These are phyloP conservation scores for Pseudomugil tenellus DNA, from an alignment of 2,797 vertebrate species.

Conservation along the genomic window DNA sequence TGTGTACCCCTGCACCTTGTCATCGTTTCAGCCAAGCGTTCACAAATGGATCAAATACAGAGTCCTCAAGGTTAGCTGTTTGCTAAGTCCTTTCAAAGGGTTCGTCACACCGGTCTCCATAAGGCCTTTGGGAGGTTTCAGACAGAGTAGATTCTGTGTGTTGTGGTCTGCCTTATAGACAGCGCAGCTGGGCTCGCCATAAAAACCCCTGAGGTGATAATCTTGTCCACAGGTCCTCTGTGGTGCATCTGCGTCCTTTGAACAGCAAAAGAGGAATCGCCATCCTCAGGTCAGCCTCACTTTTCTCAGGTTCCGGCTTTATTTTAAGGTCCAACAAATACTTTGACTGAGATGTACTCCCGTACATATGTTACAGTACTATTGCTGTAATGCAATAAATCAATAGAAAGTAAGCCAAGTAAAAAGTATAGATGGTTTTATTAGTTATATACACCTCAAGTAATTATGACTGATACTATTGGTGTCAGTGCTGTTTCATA, in stretches of 20 bases:
- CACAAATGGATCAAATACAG: constrained; percentile 45
- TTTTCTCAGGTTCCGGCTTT: constrained; percentile 33
- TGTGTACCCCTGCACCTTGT: constrained; percentile 47
- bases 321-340: constrained; percentile 46
- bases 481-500: neutral
- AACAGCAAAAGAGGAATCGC: constrained; percentile 53
- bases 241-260: constrained; percentile 68
- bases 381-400: neutral
- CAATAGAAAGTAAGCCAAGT: neutral
- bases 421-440: neutral
- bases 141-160: constrained; percentile 67
- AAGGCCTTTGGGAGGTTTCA: constrained; percentile 58
- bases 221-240: constrained; percentile 70
- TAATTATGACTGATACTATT: neutral
- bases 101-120: constrained; percentile 56
- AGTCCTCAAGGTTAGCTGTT: constrained; percentile 59
- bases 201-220: constrained; percentile 71
- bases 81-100: constrained; percentile 53
- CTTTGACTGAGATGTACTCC: neutral
- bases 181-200: constrained; percentile 77
- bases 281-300: constrained; percentile 41
- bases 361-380: neutral
- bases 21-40: constrained; percentile 54
- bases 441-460: neutral
- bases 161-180: constrained; percentile 46